Evolutionary conservation across 2,797 vertebrate species (phyloP), one percentile per base, ranked within the genome.

Genomic region (Melanotaenia pygmaea): DNA sequence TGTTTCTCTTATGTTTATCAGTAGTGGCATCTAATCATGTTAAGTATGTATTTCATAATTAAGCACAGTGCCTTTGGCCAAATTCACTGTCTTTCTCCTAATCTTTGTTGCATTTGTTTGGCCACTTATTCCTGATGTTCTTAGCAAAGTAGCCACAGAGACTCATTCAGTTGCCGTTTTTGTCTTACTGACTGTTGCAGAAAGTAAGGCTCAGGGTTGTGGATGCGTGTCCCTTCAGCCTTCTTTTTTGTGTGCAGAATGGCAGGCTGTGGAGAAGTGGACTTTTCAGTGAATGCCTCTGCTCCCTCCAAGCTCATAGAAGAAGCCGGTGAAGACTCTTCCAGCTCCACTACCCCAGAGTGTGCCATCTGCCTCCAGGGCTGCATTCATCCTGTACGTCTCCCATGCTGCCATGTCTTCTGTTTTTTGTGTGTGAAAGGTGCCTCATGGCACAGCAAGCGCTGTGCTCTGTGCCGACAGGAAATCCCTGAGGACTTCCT

Each of bases 351-450:
- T 35, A 93, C 95, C 61, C 96, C 94, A 0, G 98, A 99, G 88
- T 99, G 98, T 70, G 96, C 98, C 79, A 99, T 99, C 91, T 99
- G 98, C 90, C 94, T 99, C 81, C 98, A 99, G 80, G 97, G 94
- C 0, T 99, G 97, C 76, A 93, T 99, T 72, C 97, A 99, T 81
- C 97, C 98, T 0, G 98, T 98, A 16, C 95, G 96, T 80, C 95
- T 99, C 76, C 98, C 98, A 1, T 99, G 98, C 93, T 95, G 94
- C 85, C 98, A 99, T 7, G 94, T 99, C 74, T 99, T 99, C 92
- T 99, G 98, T 89, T 99, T 97, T 87, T 93, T 99, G 18, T 99
- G 98, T 58, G 97, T 97, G 66, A 99, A 99, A 89, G 98, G 98
- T 37, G 98, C 97, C 43, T 99, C 98, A n/a, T 99, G 97, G 97